Evolutionary conservation across 2,888 invertebrate genomes (phyloP), one percentile per base, ranked within the genome.

Genomic region (Oligia latruncula): DNA sequence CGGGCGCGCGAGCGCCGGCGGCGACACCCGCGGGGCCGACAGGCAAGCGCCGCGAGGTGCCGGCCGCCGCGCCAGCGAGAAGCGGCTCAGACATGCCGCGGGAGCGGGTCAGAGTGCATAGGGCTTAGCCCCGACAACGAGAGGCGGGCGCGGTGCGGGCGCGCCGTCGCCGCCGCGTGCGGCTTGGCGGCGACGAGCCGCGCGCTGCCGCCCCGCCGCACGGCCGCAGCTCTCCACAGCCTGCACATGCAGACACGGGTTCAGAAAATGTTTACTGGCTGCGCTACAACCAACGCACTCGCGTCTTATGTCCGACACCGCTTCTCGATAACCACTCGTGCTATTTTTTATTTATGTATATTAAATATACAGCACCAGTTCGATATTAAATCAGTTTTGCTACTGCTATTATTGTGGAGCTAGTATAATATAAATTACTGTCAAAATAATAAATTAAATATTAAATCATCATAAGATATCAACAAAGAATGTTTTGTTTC

Each of bases 211-310:
- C 93, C 91, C 92, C 93, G 91, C 92, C 93, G 92, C 93, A 92
- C 92, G 93, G 92, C 95, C 94, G 94, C 95, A 90, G 93, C 95
- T 91, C 93, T 91, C 95, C 95, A 91, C 94, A 93, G 96, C 96
- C 96, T 96, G 96, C 96, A 96, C 96, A 96, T 92, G 95, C 96
- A 95, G 95, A 96, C 96, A 95, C 90, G 91, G 89, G 90, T 92
- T 95, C 94, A 95, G 92, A 92, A 83, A 93, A 85, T 81, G 78
- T 87, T 83, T 87, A 86, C 84, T 87, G 90, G 76, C 78, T 83
- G 84, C 79, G 73, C 77, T 74, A 81, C 78, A 84, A 84, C 84
- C 85, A 80, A 79, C 90, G 90, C 92, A 89, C 92, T 91, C 89
- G 91, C 89, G 87, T 90, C 91, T 90, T 81, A 71, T 87, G 85